Percentiles rank a stretch among this genome's conserved stretches.
phyloP scores from a whole-genome alignment of 2,113 vertebrate genomes.

The Tachuris rubrigastra region DNA sequence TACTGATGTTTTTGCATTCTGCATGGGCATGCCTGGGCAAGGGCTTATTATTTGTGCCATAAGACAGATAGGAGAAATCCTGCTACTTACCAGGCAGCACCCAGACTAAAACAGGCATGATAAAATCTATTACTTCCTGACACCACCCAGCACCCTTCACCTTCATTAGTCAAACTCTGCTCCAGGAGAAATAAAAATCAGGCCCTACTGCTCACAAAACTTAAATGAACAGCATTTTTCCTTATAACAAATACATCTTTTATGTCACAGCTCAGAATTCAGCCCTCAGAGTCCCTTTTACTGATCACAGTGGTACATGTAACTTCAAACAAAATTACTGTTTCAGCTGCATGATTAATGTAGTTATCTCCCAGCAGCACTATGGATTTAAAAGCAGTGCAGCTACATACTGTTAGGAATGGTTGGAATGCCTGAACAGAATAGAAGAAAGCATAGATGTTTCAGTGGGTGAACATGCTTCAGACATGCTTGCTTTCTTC shows the following conservation, averaged over 20 bases:
- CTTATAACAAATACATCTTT: background rate
- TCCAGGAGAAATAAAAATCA: background rate
- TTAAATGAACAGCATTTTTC: background rate
- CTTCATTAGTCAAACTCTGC: background rate
- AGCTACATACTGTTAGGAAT: background rate
- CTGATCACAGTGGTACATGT: background rate
- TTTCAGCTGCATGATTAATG: background rate
- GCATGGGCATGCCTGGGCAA: background rate
- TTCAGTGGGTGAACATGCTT: background rate
- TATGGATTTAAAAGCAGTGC: background rate
- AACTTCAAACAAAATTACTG: background rate
- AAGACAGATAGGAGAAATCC: background rate
- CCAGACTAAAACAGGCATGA: background rate
- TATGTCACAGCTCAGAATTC: background rate
- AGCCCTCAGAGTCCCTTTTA: background rate
- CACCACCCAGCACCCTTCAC: background rate
- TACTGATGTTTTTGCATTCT: background rate
- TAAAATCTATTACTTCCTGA: constrained; percentile 40
- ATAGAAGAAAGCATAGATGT: background rate
- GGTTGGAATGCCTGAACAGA: background rate
- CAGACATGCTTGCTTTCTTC: background rate
- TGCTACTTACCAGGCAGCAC: background rate
- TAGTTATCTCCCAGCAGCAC: background rate
- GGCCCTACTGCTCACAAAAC: background rate
- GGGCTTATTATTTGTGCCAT: background rate